These are phyloP conservation scores for Aphidius colemani DNA, from an alignment of 2,888 invertebrate genomes.

Conservation along the genomic window DNA sequence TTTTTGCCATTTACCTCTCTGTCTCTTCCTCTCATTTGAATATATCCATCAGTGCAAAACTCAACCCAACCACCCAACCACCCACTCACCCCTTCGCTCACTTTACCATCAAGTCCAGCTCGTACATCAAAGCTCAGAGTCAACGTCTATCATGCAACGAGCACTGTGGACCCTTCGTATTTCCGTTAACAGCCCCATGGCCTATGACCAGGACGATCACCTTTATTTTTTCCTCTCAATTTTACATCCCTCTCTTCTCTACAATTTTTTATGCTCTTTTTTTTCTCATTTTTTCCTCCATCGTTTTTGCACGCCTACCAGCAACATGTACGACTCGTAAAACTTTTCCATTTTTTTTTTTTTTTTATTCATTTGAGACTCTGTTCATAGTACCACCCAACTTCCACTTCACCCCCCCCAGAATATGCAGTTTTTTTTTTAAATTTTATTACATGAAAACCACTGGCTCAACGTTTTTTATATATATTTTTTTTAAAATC, in stretches of 20 bases:
- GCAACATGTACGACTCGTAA: constrained; percentile 44
- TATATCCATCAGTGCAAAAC: constrained; percentile 1
- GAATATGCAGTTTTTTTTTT: constrained; percentile 38
- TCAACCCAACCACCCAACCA: constrained; percentile 18
- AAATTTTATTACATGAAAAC: too few relatives aligned
- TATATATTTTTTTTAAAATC: too few relatives aligned
- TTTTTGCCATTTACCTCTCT: constrained; percentile 41
- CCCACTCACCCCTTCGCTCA: constrained; percentile 26
- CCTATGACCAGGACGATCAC: not conserved
- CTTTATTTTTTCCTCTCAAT: constrained; percentile 3
- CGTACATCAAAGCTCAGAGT: constrained; percentile 57
- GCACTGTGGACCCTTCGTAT: constrained; percentile 31
- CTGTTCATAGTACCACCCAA: constrained; percentile 48
- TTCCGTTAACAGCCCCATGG: constrained; percentile 9
- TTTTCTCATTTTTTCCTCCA: not conserved
- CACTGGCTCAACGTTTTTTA: too few relatives aligned
- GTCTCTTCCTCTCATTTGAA: constrained; percentile 26
- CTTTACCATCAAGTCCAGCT: constrained; percentile 42
- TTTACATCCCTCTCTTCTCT: constrained; percentile 19
- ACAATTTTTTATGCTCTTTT: constrained; percentile 3
- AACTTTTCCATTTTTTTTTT: constrained; percentile 50
- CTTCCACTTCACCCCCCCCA: constrained; percentile 47
- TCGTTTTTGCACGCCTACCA: constrained; percentile 30
- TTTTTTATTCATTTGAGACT: constrained; percentile 42
- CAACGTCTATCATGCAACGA: constrained; percentile 52